Evolutionary conservation across 2,113 vertebrate species (phyloP), one percentile per base, ranked within the genome.

Genomic region (Ciconia stormi): DNA sequence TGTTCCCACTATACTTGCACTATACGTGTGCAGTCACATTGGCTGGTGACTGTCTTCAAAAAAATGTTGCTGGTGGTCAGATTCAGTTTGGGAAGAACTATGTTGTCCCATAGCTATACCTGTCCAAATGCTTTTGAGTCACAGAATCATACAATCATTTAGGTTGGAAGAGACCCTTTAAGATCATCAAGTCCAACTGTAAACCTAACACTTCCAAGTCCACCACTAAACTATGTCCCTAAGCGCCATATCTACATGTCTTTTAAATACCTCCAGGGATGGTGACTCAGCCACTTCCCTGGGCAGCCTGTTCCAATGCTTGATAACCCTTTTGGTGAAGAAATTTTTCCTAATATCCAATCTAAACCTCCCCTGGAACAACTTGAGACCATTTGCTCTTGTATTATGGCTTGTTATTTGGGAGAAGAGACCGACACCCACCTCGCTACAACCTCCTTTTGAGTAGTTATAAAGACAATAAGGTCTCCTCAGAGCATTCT

Each of bases 361-460:
- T 27, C 19, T 80, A 56, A 76, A 56, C 19, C 5, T 87, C 3
- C 2, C 11, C 19, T 82, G 7, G 11, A 3, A 6, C 32, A 59
- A 5, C 25, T 13, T 69, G 20, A 52, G 46, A 38, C 20, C 1
- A 0, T 74, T 85, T 59, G 5, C 11, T 81, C 32, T 85, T 4
- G 3, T 58, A 8, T 19, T 56, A 5, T 50, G 3, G 3, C 26
- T 36, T 36, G 2, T 10, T 56, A 6, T 50, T 8, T 85, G 27
- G 36, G 11, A 78, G 25, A 47, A 36, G 21, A 59, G 34, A 59
- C 17, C 0, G 0, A 49, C 36, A 2, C 7, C 5, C 10, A 21
- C 19, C 36, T 59, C 1, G 0, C 13, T 61, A 29, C 71, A 74
- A 0, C 4, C 12, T 70, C 21, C 40, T 56, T 13, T 85, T 26